Percentiles rank a stretch among this genome's conserved stretches.
phyloP scores from a whole-genome alignment of 1,140 invertebrate species.

The Drosophila ironensis region DNA sequence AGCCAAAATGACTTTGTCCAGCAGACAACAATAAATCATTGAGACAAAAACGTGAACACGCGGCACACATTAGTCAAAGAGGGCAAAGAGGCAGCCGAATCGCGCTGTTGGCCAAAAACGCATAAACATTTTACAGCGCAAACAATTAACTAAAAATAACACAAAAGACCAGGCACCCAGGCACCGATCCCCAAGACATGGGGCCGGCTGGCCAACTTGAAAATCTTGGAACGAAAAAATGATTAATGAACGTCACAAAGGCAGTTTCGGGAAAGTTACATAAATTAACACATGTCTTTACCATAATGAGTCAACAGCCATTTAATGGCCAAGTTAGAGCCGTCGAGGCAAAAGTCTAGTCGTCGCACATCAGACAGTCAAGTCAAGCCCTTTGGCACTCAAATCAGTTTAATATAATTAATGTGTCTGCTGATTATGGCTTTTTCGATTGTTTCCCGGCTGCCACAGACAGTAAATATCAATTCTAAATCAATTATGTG shows the following conservation, averaged over 20 bases:
- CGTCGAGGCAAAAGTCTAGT: slow-evolving; percentile 4
- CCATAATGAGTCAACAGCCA: slow-evolving; percentile 60
- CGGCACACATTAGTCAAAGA: slow-evolving; percentile 75
- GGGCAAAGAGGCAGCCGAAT: slow-evolving; percentile 54
- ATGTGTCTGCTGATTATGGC: slow-evolving; percentile 46
- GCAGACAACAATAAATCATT: slow-evolving; percentile 66
- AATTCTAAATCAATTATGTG: slow-evolving; percentile 41
- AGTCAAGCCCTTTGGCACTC: slow-evolving; percentile 16
- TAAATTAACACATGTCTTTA: slow-evolving; percentile 80
- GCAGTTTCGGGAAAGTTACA: slow-evolving; percentile 75
- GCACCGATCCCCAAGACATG: slow-evolving; percentile 20
- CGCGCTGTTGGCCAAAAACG: slow-evolving; percentile 60
- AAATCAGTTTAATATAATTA: slow-evolving; percentile 62
- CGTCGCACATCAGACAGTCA: slow-evolving; percentile 4
- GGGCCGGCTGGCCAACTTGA: slow-evolving; percentile 22
- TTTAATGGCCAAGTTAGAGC: slow-evolving; percentile 34
- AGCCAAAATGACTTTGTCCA: slow-evolving; percentile 40
- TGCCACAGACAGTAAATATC: slow-evolving; percentile 1
- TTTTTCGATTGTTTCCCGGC: slow-evolving; percentile 14
- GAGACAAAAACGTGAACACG: slow-evolving; percentile 61
- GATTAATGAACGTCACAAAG: slow-evolving; percentile 69
- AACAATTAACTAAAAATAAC: slow-evolving; percentile 79
- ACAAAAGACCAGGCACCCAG: slow-evolving; percentile 65
- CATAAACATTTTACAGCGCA: slow-evolving; percentile 76
- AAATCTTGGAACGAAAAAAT: slow-evolving; percentile 54